A percentile compares a stretch with the other conserved stretches of the same genome.
Evolutionary conservation across 37 sponge, comb jelly and placozoan genomes (phyloP).

Genomic region (Cladorhizidae sp.): DNA sequence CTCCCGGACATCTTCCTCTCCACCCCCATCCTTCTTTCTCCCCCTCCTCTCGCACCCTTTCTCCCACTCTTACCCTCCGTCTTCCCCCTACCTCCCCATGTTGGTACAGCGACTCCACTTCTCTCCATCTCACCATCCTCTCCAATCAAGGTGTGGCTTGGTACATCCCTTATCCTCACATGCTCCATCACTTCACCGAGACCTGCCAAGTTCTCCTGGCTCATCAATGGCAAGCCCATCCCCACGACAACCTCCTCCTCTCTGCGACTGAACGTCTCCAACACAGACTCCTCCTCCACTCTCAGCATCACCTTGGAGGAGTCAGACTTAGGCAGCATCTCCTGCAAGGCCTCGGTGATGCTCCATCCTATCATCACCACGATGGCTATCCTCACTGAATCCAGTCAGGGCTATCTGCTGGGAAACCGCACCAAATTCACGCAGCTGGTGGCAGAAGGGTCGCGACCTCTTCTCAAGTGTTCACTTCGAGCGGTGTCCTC

Average conservation of each 20-base stretch:
- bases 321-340: slow-evolving; percentile 17
- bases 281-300: slow-evolving; percentile 2
- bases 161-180: not conserved
- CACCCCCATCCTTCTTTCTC: not conserved
- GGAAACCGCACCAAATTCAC: not conserved
- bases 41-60: too few species aligned
- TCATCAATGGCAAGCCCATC: not conserved
- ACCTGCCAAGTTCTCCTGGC: slow-evolving; percentile 2
- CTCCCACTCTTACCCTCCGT: too few species aligned
- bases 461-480: not conserved
- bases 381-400: slow-evolving; percentile 2
- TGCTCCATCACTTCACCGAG: slow-evolving; percentile 2
- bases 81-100: too few species aligned
- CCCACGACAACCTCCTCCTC: not conserved
- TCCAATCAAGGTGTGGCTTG: not conserved
- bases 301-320: not conserved
- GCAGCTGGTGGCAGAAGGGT: not conserved
- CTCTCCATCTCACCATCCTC: not conserved
- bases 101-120: not conserved
- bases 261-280: not conserved
- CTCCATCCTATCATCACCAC: slow-evolving; percentile 3
- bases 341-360: slow-evolving; percentile 5
- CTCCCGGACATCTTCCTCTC: not conserved
- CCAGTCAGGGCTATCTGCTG: not conserved
- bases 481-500: not conserved